Percentiles rank a stretch among this genome's conserved stretches.
Conservation (phyloP, 1,140 invertebrate genomes). For the Anadara kagoshimensis region DNA sequence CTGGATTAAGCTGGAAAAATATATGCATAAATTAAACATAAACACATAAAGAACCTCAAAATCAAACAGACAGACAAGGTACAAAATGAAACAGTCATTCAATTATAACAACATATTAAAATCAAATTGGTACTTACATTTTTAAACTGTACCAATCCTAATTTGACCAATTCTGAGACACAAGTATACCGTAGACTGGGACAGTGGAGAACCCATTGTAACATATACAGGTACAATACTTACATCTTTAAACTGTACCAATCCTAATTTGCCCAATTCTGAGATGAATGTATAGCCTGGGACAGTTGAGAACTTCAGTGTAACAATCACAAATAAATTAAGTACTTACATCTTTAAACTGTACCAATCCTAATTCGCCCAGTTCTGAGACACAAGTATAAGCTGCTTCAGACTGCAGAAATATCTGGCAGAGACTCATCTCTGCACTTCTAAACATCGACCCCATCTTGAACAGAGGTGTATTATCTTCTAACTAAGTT, state of each 20-base stretch:
- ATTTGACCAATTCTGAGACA: conserved; percentile 73
- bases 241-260: conserved; percentile 74
- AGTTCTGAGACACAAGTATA: conserved; percentile 73
- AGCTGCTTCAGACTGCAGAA: conserved; percentile 73
- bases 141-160: conserved; percentile 74
- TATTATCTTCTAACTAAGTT: background rate
- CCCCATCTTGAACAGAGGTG: conserved; percentile 49
- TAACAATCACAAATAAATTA: background rate
- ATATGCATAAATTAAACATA: background rate
- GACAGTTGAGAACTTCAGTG: no score
- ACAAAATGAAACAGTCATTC: no score
- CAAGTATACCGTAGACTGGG: conserved; percentile 72
- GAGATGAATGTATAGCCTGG: conserved; percentile 72
- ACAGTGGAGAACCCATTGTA: no score
- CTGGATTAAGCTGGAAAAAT: conserved; percentile 67
- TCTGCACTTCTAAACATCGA: conserved; percentile 74
- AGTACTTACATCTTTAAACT: conserved; percentile 73
- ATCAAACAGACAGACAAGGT: no score
- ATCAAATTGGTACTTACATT: conserved; percentile 74
- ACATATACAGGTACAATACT: conserved; percentile 40
- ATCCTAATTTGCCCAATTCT: conserved; percentile 73
- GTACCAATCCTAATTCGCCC: conserved; percentile 73
- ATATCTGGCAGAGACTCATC: conserved; percentile 75
- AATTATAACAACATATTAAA: no score
- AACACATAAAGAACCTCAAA: no score